A percentile compares a stretch with the other conserved stretches of the same genome.
These are phyloP conservation scores for Pao palembangensis DNA, from an alignment of 2,113 vertebrate species.

Conservation along the genomic window DNA sequence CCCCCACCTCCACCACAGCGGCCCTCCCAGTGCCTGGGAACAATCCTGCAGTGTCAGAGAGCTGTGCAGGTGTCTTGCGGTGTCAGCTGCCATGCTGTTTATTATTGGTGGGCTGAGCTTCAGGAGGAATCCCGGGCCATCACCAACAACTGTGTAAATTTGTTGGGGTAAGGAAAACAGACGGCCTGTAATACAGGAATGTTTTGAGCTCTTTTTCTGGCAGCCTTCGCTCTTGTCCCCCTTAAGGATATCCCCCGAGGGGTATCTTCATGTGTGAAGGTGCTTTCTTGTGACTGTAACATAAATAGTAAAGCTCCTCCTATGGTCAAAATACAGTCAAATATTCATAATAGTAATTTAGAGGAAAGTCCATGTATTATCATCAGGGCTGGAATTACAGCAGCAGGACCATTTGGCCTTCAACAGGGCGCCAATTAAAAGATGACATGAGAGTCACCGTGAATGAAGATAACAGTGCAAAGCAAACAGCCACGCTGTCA, in stretches of 20 bases:
- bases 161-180: slow-evolving; percentile 87
- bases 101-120: slow-evolving; percentile 77
- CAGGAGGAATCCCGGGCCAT: slow-evolving; percentile 77
- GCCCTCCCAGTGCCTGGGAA: slow-evolving; percentile 59
- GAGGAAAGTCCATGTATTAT: neutral
- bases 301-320: neutral
- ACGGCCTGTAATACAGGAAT: slow-evolving; percentile 70
- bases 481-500: neutral
- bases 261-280: slow-evolving; percentile 13
- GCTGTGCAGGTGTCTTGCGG: slow-evolving; percentile 81
- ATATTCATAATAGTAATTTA: neutral
- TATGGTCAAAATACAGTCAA: neutral
- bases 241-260: slow-evolving; percentile 70
- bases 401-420: too few relatives aligned
- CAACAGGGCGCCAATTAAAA: too few relatives aligned
- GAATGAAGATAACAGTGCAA: neutral
- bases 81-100: slow-evolving; percentile 81
- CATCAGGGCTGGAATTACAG: too few relatives aligned
- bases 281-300: neutral
- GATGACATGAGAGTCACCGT: too few relatives aligned
- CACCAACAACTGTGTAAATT: slow-evolving; percentile 81
- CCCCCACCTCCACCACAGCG: slow-evolving; percentile 14
- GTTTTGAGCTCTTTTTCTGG: slow-evolving; percentile 68
- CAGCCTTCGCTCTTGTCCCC: slow-evolving; percentile 53
- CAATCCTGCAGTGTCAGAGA: slow-evolving; percentile 78